Evolutionary conservation across 2,797 vertebrate genomes (phyloP), one percentile per base, ranked within the genome.

Genomic region (Anomalospiza imberbis): DNA sequence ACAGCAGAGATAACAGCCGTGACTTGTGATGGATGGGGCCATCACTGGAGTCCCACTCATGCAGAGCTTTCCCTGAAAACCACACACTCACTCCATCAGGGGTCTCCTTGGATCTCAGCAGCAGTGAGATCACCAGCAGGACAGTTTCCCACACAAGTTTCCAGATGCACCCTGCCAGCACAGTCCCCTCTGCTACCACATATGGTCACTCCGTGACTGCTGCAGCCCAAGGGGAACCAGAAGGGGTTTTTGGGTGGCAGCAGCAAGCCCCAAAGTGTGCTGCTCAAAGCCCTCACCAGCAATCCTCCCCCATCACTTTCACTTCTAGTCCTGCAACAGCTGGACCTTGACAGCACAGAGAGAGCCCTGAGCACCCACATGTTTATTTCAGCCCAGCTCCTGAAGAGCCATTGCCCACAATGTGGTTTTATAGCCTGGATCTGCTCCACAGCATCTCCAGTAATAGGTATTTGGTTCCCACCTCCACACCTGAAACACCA

Each of bases 321-420:
- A 48, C 10, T 68, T 57, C 48, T 26, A 45, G 9, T 15, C 38
- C n/a, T 26, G 12, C 26, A 79, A 3, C 22, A 32, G 11, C 2
- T 28, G 42, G 22, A 57, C 51, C 42, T 57, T n/a, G 38, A 2
- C 7, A 55, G 22, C 29, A 17, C 36, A 50, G 68, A 14, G 11
- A 48, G 14, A 36, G 6, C 36, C 13, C 44, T 21, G 68, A 83
- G 60, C 21, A 28, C 20, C 5, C 40, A 13, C 16, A 3, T 3
- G 0, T 5, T 24, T 3, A 8, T 34, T 18, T 21, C 74, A 55
- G 47, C 58, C 47, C 89, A 62, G 16, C 55, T 38, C 18, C 38
- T 17, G 13, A 28, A 1, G 1, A 6, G 11, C 3, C 25, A 4
- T 0, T 32, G 22, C 47, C 60, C 54, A 42, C 29, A 67, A 0